Conservation (phyloP, 2,797 vertebrate species). For the Naso thynnoides region DNA sequence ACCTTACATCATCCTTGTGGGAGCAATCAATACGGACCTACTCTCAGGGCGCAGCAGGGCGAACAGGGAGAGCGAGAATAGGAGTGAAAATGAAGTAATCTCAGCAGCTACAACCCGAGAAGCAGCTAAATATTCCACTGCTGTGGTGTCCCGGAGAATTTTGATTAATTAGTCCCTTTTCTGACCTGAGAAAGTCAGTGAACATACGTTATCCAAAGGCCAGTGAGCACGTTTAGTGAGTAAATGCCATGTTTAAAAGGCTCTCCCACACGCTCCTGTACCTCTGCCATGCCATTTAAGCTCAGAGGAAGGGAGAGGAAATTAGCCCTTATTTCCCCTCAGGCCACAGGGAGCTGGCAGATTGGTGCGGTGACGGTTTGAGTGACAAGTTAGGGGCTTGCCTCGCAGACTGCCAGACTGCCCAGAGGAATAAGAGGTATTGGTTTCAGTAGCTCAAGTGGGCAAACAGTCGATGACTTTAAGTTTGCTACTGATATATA, state of each 20-base stretch:
- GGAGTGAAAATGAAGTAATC: constrained; percentile 19
- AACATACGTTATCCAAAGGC: constrained; percentile 69
- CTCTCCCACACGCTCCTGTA: constrained; percentile 18
- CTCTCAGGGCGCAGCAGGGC: constrained; percentile 12
- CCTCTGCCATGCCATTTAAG: constrained; percentile 56
- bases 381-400: constrained; percentile 45
- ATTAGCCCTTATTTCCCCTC: constrained; percentile 41
- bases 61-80: neutral
- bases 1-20: constrained; percentile 23
- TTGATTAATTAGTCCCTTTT: constrained; percentile 56
- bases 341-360: constrained; percentile 43
- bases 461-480: neutral
- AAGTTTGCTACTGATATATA: constrained; percentile 38
- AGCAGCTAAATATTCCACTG: constrained; percentile 30
- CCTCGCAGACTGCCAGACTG: constrained; percentile 10
- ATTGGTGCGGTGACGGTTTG: constrained; percentile 47
- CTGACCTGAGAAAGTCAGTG: constrained; percentile 40
- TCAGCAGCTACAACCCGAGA: neutral
- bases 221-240: constrained; percentile 67
- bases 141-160: constrained; percentile 20
- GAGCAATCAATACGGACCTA: constrained; percentile 47
- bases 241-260: constrained; percentile 77
- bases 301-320: constrained; percentile 19
- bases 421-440: constrained; percentile 14
- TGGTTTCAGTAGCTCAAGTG: constrained; percentile 22